Conservation (phyloP, 2,888 invertebrate genomes). For the Hermaeophaga mercurialis region DNA sequence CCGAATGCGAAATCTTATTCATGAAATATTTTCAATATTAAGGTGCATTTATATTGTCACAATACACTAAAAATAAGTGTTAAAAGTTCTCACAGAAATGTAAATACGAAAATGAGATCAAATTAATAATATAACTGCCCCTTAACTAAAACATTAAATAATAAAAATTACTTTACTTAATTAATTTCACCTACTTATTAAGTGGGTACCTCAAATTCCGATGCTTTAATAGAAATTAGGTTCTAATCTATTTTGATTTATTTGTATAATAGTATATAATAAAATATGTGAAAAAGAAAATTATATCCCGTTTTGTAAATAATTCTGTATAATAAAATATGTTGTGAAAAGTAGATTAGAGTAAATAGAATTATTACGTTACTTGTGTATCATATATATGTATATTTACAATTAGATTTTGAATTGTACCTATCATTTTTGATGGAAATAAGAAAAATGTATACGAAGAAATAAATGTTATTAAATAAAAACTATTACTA, state of each 20-base stretch:
- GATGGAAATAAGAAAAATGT: constrained; percentile 17
- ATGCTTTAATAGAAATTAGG: constrained; percentile 10
- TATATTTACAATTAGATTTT: constrained; percentile 8
- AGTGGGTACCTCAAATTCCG: constrained; percentile 4
- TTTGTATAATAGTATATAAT: not conserved
- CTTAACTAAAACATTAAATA: too few relatives aligned
- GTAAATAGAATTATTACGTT: constrained; percentile 20
- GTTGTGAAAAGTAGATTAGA: constrained; percentile 29
- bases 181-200: too few relatives aligned
- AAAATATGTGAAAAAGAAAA: not conserved
- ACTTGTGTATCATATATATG: constrained; percentile 22
- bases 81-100: too few relatives aligned
- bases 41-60: too few relatives aligned
- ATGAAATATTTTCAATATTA: too few relatives aligned
- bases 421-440: constrained; percentile 17
- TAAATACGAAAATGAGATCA: too few relatives aligned
- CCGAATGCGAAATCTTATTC: too few relatives aligned
- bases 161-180: too few relatives aligned
- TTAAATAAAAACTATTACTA: constrained; percentile 10
- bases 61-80: too few relatives aligned
- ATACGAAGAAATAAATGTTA: constrained; percentile 24
- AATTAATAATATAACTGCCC: too few relatives aligned
- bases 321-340: constrained; percentile 31
- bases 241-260: constrained; percentile 1
- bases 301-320: constrained; percentile 30